A percentile compares a stretch with the other conserved stretches of the same genome.
Conservation (phyloP, 2,888 invertebrate species). For the Trachelus troglodyta region DNA sequence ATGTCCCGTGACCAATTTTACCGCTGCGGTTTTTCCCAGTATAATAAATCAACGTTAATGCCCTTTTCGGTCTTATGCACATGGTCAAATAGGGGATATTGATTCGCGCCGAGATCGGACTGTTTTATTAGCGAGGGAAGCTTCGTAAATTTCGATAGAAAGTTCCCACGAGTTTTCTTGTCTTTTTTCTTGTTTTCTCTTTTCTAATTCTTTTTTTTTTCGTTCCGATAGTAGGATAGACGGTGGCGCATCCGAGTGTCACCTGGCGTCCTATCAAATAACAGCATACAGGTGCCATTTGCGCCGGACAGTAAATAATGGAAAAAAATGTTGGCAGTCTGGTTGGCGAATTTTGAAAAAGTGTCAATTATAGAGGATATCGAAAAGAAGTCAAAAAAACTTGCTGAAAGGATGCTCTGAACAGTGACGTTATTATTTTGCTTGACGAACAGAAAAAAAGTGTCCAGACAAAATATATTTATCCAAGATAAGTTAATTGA, state of each 20-base stretch:
- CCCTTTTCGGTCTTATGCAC: not conserved
- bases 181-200: not conserved
- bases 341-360: not conserved
- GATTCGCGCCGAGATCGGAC: not conserved
- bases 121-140: not conserved
- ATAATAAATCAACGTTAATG: not conserved
- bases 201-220: not conserved
- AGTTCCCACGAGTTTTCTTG: not conserved
- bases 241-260: not conserved
- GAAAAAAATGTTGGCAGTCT: not conserved
- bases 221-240: not conserved
- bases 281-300: not conserved
- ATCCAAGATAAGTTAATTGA: not conserved
- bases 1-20: not conserved
- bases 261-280: not conserved
- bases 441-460: not conserved
- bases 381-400: not conserved
- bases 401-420: not conserved
- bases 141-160: not conserved
- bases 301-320: not conserved
- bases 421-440: not conserved
- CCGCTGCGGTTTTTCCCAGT: not conserved
- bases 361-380: not conserved
- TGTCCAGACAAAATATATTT: not conserved
- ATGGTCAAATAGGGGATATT: not conserved